Evolutionary conservation across 2,113 vertebrate species (phyloP).

Genomic region (Dunckerocampus dactyliophorus): DNA sequence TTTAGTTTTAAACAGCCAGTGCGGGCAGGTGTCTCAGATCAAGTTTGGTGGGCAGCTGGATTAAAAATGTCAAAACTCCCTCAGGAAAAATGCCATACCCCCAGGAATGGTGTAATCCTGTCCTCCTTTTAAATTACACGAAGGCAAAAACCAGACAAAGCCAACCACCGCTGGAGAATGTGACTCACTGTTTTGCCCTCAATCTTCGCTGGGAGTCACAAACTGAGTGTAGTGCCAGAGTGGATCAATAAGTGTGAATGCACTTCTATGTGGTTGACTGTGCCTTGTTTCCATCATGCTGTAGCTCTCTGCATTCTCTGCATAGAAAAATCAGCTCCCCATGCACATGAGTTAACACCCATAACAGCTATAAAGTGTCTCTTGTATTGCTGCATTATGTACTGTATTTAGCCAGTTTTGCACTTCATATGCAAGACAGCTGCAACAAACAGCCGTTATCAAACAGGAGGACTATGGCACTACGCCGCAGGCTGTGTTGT

Average conservation of each 20-base stretch:
- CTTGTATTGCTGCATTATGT: conserved; percentile 30
- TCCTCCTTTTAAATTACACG: conserved; percentile 62
- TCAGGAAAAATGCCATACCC: conserved; percentile 62
- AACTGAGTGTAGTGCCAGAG: background rate
- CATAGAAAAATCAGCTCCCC: conserved; percentile 12
- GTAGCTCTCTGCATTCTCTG: conserved; percentile 3
- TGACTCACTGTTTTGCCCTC: conserved; percentile 36
- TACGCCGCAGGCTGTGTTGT: conserved; percentile 47
- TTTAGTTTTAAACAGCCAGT: conserved; percentile 15
- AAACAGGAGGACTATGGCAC: conserved; percentile 34
- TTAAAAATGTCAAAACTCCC: conserved; percentile 52
- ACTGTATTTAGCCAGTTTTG: conserved; percentile 17
- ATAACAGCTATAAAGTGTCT: conserved; percentile 29
- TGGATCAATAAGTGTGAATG: background rate
- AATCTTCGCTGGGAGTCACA: background rate
- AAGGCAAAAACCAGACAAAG: conserved; percentile 63
- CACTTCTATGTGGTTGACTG: background rate
- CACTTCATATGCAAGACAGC: conserved; percentile 41
- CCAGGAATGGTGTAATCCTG: conserved; percentile 69
- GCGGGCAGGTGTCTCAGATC: conserved; percentile 26
- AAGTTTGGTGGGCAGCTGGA: conserved; percentile 44
- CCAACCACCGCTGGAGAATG: conserved; percentile 53
- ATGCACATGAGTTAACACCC: conserved; percentile 23
- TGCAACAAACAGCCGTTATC: conserved; percentile 36
- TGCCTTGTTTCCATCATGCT: background rate